Conservation (phyloP, 2,888 invertebrate genomes). For the Spatulosminthurus flaviceps region DNA sequence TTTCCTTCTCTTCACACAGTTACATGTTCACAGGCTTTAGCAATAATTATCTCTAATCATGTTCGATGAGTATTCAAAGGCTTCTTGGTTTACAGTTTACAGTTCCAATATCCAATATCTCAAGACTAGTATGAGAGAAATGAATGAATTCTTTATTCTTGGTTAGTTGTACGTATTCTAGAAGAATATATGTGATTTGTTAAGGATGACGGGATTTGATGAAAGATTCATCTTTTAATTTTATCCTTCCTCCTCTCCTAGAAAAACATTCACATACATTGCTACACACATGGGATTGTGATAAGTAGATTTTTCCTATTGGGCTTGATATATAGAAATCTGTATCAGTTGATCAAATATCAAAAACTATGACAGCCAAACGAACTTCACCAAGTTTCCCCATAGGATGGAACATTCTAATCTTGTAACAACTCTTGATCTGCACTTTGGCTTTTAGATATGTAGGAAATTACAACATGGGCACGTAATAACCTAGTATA, state of each 20-base stretch:
- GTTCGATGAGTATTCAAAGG: no score
- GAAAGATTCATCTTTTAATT: conserved; percentile 42
- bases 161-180: no score
- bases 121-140: not conserved
- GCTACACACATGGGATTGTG: not conserved
- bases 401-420: not conserved
- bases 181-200: not conserved
- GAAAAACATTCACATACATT: not conserved
- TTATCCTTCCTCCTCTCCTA: not conserved
- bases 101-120: not conserved
- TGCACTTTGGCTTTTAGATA: not conserved
- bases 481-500: no score
- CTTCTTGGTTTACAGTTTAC: not conserved
- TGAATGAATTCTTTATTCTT: conserved; percentile 12
- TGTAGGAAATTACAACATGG: no score
- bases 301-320: not conserved
- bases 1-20: no score
- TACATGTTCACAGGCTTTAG: no score
- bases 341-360: conserved; percentile 40
- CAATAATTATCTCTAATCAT: no score
- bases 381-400: not conserved
- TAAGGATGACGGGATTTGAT: conserved; percentile 36
- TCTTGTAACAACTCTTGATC: not conserved
- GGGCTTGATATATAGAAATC: not conserved
- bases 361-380: conserved; percentile 23